Conservation (phyloP, 2,113 vertebrate genomes). For the Nesoenas mayeri region DNA sequence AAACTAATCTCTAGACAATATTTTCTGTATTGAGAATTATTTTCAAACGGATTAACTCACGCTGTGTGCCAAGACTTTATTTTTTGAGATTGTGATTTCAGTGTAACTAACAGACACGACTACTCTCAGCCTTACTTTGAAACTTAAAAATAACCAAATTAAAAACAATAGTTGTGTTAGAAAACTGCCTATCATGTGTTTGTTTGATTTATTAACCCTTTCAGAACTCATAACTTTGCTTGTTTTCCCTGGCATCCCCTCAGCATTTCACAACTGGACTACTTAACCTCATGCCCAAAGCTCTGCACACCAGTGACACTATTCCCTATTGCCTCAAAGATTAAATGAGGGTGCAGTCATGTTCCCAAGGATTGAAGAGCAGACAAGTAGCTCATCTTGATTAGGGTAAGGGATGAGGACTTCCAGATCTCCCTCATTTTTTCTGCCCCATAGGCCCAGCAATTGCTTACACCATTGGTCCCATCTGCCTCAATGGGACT, state of each 20-base stretch:
- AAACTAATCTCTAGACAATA: neutral
- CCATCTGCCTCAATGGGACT: neutral
- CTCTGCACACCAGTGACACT: accelerated
- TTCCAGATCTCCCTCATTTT: neutral
- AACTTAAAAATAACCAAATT: neutral
- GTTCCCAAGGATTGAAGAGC: neutral
- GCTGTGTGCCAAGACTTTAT: neutral
- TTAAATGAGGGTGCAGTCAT: neutral
- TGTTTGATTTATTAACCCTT: neutral
- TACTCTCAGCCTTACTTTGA: neutral
- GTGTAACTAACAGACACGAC: neutral
- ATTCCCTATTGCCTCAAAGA: neutral
- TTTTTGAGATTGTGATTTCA: neutral
- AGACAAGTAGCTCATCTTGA: neutral
- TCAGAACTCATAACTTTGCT: neutral
- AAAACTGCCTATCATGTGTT: neutral
- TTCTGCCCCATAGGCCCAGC: neutral
- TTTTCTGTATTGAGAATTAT: neutral
- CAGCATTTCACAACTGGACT: neutral
- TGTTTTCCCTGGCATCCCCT: neutral
- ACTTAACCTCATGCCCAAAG: neutral
- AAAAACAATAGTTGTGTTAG: neutral
- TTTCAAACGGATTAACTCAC: neutral
- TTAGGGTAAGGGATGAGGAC: neutral
- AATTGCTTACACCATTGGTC: neutral